These are phyloP conservation scores for Lates calcarifer DNA, from an alignment of 2,113 vertebrate species.

Conservation along the genomic window DNA sequence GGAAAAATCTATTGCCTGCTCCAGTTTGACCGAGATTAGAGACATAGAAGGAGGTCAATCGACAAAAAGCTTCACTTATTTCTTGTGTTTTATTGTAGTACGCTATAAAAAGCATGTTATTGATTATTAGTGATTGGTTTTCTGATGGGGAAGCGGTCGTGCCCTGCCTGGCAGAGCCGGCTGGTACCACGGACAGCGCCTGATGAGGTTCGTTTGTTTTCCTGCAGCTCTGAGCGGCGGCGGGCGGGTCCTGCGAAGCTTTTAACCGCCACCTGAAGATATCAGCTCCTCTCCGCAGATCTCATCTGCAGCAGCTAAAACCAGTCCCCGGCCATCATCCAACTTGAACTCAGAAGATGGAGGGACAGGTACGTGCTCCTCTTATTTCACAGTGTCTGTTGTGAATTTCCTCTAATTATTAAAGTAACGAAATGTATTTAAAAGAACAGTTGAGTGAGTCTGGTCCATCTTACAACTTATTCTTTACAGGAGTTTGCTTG, in stretches of 20 bases:
- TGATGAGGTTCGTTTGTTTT: constrained; percentile 40
- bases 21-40: background rate
- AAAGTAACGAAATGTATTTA: background rate
- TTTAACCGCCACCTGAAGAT: constrained; percentile 42
- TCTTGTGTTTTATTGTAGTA: too few species aligned
- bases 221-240: constrained; percentile 43
- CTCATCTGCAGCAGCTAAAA: background rate
- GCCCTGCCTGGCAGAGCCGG: background rate
- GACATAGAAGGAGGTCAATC: background rate
- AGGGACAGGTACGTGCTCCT: constrained; percentile 71
- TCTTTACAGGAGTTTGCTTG: too few species aligned
- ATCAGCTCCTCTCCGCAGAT: background rate
- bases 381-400: background rate
- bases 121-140: background rate
- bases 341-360: constrained; percentile 65
- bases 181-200: constrained; percentile 73
- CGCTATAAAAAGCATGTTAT: rapidly evolving
- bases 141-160: background rate
- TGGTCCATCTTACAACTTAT: too few species aligned
- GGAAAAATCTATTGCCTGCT: background rate
- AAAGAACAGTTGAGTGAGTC: too few species aligned
- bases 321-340: background rate
- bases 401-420: background rate
- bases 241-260: constrained; percentile 47
- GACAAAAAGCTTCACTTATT: too few species aligned